Evolutionary conservation across 2,113 vertebrate genomes (phyloP).

Genomic region (Myiagra hebetior): DNA sequence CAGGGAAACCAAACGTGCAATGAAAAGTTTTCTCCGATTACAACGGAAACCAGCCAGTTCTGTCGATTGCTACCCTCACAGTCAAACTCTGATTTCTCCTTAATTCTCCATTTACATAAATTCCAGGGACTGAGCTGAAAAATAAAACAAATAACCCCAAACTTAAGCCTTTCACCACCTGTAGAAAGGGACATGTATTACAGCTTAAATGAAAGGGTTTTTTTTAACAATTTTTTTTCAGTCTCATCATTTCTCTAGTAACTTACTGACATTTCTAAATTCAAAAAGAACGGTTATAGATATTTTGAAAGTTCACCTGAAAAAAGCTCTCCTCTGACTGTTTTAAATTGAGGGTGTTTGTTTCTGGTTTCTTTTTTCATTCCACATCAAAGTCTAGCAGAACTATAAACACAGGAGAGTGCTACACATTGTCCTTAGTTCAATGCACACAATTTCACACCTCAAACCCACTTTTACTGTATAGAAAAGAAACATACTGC

Average conservation of each 20-base stretch:
- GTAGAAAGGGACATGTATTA: background rate
- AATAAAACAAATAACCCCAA: background rate
- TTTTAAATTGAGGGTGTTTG: background rate
- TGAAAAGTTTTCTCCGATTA: background rate
- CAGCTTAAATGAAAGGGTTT: rapidly evolving
- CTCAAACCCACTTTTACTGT: background rate
- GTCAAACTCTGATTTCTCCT: background rate
- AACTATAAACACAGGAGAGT: background rate
- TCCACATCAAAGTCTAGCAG: background rate
- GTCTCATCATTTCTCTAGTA: background rate
- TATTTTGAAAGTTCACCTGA: background rate
- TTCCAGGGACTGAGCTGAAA: background rate
- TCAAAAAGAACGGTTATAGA: background rate
- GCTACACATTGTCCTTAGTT: background rate
- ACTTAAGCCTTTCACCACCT: background rate
- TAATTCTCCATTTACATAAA: background rate
- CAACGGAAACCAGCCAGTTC: background rate
- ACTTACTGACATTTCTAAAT: background rate
- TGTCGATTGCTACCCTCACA: background rate
- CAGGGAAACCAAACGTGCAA: background rate
- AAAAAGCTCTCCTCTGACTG: background rate
- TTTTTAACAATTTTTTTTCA: background rate
- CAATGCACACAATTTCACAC: background rate
- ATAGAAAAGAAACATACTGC: background rate
- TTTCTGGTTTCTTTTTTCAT: background rate